Percentiles rank a stretch among this genome's conserved stretches.
phyloP scores from a whole-genome alignment of 2,797 vertebrate species.

The Spinibarbus caldwelli region DNA sequence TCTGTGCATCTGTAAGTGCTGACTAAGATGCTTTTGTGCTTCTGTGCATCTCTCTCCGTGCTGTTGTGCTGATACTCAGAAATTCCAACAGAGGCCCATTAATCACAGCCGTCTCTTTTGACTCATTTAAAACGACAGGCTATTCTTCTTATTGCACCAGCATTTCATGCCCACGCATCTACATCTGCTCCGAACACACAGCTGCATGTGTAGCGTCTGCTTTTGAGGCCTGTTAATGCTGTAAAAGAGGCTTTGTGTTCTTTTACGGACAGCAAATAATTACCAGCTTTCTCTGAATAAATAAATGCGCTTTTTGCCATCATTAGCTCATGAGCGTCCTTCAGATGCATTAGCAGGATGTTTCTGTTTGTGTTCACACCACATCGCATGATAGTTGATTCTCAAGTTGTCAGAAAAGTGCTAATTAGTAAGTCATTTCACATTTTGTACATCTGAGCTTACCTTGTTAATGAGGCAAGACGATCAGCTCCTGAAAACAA shows the following conservation, averaged over 20 bases:
- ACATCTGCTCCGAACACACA: background rate
- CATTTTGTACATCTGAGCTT: background rate
- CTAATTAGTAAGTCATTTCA: background rate
- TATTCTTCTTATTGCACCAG: slow-evolving; percentile 68
- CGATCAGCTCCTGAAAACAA: background rate
- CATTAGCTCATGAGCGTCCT: slow-evolving; percentile 25
- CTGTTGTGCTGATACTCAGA: slow-evolving; percentile 52
- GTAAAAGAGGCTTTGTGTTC: slow-evolving; percentile 9
- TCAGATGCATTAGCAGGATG: slow-evolving; percentile 32
- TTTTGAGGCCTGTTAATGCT: background rate
- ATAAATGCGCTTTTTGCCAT: background rate
- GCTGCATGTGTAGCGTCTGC: background rate
- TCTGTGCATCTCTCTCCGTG: slow-evolving; percentile 59
- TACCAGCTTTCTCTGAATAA: slow-evolving; percentile 9
- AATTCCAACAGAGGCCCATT: slow-evolving; percentile 66
- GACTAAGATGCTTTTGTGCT: slow-evolving; percentile 4
- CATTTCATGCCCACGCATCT: slow-evolving; percentile 51
- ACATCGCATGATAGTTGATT: background rate
- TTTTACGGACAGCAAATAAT: background rate
- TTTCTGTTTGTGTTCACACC: background rate
- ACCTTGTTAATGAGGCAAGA: background rate
- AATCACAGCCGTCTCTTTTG: slow-evolving; percentile 69
- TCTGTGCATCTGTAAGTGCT: slow-evolving; percentile 32
- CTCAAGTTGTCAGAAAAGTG: slow-evolving; percentile 1
- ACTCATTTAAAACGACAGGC: slow-evolving; percentile 71